Percentiles rank a stretch among this genome's conserved stretches.
These are phyloP conservation scores for Apoda limacodes DNA, from an alignment of 2,888 invertebrate species.

Conservation along the genomic window DNA sequence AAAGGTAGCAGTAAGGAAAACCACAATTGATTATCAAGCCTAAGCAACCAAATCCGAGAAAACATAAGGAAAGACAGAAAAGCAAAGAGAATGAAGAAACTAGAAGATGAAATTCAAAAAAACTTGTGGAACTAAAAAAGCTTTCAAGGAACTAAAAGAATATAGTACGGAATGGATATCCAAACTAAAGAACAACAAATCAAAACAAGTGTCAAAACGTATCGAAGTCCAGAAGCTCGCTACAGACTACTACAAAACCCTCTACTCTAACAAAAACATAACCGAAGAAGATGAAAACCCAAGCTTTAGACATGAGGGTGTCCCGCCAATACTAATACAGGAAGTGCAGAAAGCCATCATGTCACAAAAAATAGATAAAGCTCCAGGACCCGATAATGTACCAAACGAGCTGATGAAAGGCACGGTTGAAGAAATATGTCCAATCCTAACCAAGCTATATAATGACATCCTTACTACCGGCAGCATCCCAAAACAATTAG, in stretches of 20 bases:
- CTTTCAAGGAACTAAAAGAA: conserved; percentile 16
- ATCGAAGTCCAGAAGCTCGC: conserved; percentile 12
- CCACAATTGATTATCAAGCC: conserved; percentile 5
- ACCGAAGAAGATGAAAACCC: neutral
- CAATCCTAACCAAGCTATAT: conserved; percentile 16
- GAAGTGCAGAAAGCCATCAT: conserved; percentile 16
- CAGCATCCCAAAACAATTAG: conserved; percentile 13
- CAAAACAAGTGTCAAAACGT: conserved; percentile 3
- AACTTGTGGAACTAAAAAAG: conserved; percentile 18
- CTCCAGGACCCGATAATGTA: conserved; percentile 20
- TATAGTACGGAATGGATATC: conserved; percentile 17
- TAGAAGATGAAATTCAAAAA: conserved; percentile 15
- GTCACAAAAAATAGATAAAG: conserved; percentile 17
- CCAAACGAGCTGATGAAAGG: conserved; percentile 18
- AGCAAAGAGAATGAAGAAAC: conserved; percentile 7
- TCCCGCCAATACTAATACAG: conserved; percentile 8
- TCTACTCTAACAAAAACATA: conserved; percentile 6
- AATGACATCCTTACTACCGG: conserved; percentile 15
- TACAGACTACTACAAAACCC: conserved; percentile 10
- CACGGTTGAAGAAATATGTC: conserved; percentile 10
- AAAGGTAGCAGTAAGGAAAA: conserved; percentile 7
- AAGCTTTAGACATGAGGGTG: neutral
- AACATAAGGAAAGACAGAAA: conserved; percentile 14
- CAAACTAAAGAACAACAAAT: conserved; percentile 11
- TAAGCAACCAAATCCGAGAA: conserved; percentile 12